Percentiles rank a stretch among this genome's conserved stretches.
Evolutionary conservation across 2,888 invertebrate species (phyloP).

Genomic region (Ormia ochracea): DNA sequence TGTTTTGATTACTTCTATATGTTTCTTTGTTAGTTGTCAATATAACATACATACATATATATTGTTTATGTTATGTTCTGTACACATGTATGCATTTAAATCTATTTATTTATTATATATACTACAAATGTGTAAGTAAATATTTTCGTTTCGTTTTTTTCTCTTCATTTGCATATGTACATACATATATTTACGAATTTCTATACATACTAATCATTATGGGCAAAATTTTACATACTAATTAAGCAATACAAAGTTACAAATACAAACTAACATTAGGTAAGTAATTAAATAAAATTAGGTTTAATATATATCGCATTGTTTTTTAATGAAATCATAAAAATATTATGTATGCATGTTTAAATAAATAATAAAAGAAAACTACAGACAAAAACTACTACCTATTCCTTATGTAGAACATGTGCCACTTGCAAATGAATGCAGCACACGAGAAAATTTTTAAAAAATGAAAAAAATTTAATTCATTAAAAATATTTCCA

Average conservation of each 20-base stretch:
- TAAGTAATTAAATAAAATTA: slow-evolving; percentile 60
- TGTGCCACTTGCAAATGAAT: background rate
- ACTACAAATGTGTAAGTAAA: background rate
- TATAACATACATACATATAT: slow-evolving; percentile 13
- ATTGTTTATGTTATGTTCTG: slow-evolving; percentile 7
- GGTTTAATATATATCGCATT: slow-evolving; percentile 49
- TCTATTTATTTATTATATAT: slow-evolving; percentile 4
- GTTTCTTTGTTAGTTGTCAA: slow-evolving; percentile 10
- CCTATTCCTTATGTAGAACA: background rate
- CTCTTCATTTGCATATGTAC: slow-evolving; percentile 7
- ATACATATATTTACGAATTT: slow-evolving; percentile 8
- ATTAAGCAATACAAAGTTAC: slow-evolving; percentile 57
- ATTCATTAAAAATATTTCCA: slow-evolving; percentile 7
- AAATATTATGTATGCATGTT: slow-evolving; percentile 13
- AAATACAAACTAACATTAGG: slow-evolving; percentile 58
- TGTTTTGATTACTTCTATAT: slow-evolving; percentile 30
- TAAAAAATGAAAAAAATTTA: slow-evolving; percentile 10
- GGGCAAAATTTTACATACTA: slow-evolving; percentile 54
- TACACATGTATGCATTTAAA: slow-evolving; percentile 20
- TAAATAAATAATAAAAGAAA: slow-evolving; percentile 24
- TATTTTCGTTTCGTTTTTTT: slow-evolving; percentile 23
- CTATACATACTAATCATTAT: slow-evolving; percentile 21
- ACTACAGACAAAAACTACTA: slow-evolving; percentile 25
- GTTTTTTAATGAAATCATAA: slow-evolving; percentile 41
- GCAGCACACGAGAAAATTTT: background rate